Evolutionary conservation across 1,140 invertebrate genomes (phyloP).

Genomic region (Magallana gigas): DNA sequence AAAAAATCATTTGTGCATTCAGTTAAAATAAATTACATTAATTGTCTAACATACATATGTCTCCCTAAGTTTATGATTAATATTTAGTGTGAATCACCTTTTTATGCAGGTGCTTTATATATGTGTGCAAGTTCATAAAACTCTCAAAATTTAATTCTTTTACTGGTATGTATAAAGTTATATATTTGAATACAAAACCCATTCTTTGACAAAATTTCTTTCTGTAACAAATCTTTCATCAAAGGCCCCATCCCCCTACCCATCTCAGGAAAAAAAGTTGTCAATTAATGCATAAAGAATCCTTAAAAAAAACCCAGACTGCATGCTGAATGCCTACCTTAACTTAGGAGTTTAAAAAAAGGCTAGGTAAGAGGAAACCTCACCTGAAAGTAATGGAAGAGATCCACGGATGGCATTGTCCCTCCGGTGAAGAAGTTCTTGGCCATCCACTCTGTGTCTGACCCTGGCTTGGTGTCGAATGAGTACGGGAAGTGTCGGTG

Average conservation of each 20-base stretch:
- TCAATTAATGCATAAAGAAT: neutral
- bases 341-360: neutral
- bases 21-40: no score
- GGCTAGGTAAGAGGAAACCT: neutral
- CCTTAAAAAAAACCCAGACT: neutral
- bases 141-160: no score
- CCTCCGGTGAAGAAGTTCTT: conserved; percentile 76
- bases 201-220: neutral
- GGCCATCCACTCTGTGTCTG: conserved; percentile 76
- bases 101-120: no score
- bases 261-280: no score
- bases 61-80: no score
- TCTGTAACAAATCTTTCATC: no score
- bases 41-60: no score
- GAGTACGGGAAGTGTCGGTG: conserved; percentile 70
- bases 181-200: neutral
- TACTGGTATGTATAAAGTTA: neutral
- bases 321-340: neutral
- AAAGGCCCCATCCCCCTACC: no score
- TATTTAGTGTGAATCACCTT: no score
- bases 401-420: conserved; percentile 74
- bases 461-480: conserved; percentile 72
- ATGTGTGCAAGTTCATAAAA: no score
- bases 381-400: conserved; percentile 74
- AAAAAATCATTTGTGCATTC: no score